Percentiles rank a stretch among this genome's conserved stretches.
phyloP scores from a whole-genome alignment of 53 echinoderm and acorn worm genomes.

The Astropecten irregularis region DNA sequence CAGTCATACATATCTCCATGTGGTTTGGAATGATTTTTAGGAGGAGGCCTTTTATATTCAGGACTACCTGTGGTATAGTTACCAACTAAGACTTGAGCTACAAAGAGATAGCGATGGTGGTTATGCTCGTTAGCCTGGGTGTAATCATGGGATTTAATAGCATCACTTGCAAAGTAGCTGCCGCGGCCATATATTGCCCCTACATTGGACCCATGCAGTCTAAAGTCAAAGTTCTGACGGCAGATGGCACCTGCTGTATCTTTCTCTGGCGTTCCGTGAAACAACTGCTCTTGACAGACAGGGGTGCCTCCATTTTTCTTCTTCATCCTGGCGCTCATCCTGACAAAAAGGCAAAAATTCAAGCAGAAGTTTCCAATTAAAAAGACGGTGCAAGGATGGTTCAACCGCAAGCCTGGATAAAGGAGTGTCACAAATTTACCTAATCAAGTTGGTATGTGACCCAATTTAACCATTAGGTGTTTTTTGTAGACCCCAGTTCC shows the following conservation, averaged over 20 bases:
- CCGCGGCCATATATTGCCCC: conserved; percentile 51
- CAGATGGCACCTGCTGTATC: conserved; percentile 31
- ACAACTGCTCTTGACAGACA: conserved; percentile 34
- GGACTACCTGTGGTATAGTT: background rate
- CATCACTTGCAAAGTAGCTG: conserved; percentile 61
- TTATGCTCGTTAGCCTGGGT: background rate
- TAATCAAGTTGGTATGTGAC: background rate
- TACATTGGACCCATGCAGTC: conserved; percentile 45
- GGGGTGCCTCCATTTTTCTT: conserved; percentile 1
- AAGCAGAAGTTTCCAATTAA: background rate
- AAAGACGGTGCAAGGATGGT: background rate
- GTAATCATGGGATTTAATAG: conserved; percentile 25
- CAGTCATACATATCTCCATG: conserved; percentile 45
- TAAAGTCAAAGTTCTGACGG: conserved; percentile 57
- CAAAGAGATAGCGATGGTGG: conserved; percentile 39
- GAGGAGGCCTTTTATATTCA: conserved; percentile 27
- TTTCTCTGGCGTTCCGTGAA: conserved; percentile 41
- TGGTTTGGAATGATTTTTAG: background rate
- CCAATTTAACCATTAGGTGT: background rate
- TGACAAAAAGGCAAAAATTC: background rate
- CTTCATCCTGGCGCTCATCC: conserved; percentile 32
- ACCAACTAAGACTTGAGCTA: conserved; percentile 58
- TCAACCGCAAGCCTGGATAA: background rate
- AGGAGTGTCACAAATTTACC: background rate
- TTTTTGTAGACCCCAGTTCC: background rate